These are phyloP conservation scores for Psephotus haematonotus DNA, from an alignment of 2,113 vertebrate genomes.

Conservation along the genomic window DNA sequence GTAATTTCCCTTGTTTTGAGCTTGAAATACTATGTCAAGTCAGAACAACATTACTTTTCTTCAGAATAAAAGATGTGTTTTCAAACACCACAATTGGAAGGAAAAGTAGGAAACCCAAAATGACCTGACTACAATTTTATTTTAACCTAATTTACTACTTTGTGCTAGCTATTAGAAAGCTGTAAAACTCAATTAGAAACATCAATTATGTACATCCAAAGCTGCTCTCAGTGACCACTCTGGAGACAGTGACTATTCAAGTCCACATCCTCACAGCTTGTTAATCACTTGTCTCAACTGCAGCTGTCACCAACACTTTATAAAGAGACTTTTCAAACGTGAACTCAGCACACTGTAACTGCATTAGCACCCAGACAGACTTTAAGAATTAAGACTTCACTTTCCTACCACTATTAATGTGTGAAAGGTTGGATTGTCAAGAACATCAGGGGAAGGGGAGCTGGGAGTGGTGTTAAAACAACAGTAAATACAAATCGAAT, in stretches of 20 bases:
- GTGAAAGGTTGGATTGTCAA: background rate
- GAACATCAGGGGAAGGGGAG: fast-evolving
- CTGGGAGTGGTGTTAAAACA: background rate
- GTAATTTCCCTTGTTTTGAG: background rate
- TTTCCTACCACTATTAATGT: background rate
- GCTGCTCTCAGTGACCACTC: background rate
- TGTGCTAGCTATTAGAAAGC: background rate
- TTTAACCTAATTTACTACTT: background rate
- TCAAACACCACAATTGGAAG: background rate
- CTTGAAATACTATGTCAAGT: background rate
- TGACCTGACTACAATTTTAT: background rate
- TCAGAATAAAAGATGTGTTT: background rate
- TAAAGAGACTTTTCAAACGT: background rate
- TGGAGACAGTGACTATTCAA: background rate
- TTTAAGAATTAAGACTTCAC: background rate
- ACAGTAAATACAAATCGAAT: background rate
- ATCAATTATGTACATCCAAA: background rate
- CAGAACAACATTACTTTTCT: background rate
- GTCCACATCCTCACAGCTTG: background rate
- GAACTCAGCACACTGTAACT: background rate
- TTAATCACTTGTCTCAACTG: background rate
- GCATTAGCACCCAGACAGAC: background rate
- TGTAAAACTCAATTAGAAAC: background rate
- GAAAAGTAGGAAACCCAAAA: background rate
- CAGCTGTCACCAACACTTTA: background rate